Evolutionary conservation across 2,888 invertebrate species (phyloP), one percentile per base, ranked within the genome.

Genomic region (Cartodere bifasciata): DNA sequence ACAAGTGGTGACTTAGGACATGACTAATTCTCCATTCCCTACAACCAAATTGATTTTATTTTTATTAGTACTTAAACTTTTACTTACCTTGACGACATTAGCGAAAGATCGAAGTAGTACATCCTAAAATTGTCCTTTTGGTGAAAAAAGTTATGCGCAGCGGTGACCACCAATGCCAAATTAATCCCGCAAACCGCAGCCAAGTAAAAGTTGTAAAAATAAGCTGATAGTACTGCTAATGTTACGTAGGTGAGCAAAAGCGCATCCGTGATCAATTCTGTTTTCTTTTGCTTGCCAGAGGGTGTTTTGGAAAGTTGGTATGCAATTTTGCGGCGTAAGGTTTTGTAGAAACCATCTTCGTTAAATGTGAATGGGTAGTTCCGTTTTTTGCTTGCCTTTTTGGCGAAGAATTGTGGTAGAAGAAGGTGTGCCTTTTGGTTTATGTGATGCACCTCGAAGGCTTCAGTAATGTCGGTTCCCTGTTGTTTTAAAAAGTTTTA

Each of bases 391-490:
- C 50, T 57, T 0, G 80, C 78, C 23, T 75, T 67, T 20, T 68
- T 63, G 0, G 79, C 62, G 51, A 68, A 76, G 48, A 67, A 83
- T 46, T 75, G 77, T 4, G 64, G 58, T 9, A 84, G 55, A 34
- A 78, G 46, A 39, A 62, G 64, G 44, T 68, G 64, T 0, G 76
- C 70, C 1, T 55, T 49, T 3, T 60, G 55, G 4, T 67, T 65
- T 28, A 82, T 48, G 52, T 85, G 83, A 51, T 82, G 78, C 0
- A 66, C 54, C 63, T 82, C 79, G 45, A 83, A 84, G 4, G 75
- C 70, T 60, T 84, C 83, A 1, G 83, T 82, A 37, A 83, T 79
- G 46, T 84, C 83, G 1, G 75, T 78, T 1, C 81, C 83, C 67
- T 75, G 67, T 22, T 48, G 20, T 17, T 9, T 7, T 17, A 6